Evolutionary conservation across 2,888 invertebrate species (phyloP), one percentile per base, ranked within the genome.

Genomic region (Malthinus seriepunctatus): DNA sequence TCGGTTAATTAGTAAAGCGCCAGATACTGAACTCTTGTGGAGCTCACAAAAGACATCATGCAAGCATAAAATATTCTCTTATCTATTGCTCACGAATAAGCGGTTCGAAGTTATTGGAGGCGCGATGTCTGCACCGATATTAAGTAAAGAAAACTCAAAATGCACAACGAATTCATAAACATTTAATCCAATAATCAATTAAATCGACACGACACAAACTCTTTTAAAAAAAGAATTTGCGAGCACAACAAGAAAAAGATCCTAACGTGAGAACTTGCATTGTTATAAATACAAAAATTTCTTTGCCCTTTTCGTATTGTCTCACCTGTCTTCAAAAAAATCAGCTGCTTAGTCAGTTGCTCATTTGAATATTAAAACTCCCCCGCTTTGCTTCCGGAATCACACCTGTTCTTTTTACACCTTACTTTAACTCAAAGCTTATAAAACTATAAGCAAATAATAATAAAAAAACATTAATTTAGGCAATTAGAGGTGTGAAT

Each of bases 281-380:
- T 34, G 6, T 34, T 48, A 35, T 32, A 15, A 42, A 42, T 42
- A 12, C 48, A 42, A 45, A 33, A 51, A 46, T 56, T 59, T 50
- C 44, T 39, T 42, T 8, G 23, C 44, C 47, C 48, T 54, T 51
- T 53, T 49, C 23, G 58, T 55, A 61, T 63, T 54, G 62, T 65
- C 60, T 66, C 69, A 69, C 69, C 69, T 69, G 69, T 69, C 67
- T 60, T 50, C 50, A 42, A 34, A 57, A 61, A 62, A 65, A 67
- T 69, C 69, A 69, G 69, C 69, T 69, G 69, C 69, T 66, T 61
- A 63, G 65, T 64, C 68, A 62, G 69, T 68, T 68, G 69, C 66
- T 69, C 67, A 68, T 69, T 69, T 69, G 65, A 69, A 69, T 69
- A 68, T 64, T 64, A 64, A 64, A 63, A 65, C 63, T 62, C 69